Base-by-base conservation (phyloP, 64 coral and sea anemone species). In the Catalaphyllia jardinei region DNA sequence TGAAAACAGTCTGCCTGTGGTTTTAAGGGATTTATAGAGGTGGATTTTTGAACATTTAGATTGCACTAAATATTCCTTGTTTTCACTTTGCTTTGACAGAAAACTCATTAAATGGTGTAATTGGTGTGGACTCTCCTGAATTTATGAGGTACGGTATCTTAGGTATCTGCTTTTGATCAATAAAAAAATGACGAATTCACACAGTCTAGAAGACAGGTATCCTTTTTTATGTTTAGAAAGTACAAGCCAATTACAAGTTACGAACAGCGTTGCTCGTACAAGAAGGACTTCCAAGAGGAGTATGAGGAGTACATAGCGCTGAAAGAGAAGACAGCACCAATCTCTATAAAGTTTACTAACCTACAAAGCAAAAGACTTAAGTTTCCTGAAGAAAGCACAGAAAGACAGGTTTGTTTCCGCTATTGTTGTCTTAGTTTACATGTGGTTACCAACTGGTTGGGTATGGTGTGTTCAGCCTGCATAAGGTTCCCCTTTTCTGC, bases 231-330 rank as follows among this genome's bases (percentile, higher is more conserved):
- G 20, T 50, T 11, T 10, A 96, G 94, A 62, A 93, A 96, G 91
- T 96, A 96, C 73, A 80, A 87, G 38, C 88, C 88, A 25, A 96
- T 96, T 20, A 93, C 91, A 11, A 91, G 52, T 28, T 90, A 93
- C 77, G 91, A 93, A 63, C 94, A 96, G 29, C 87, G 94, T 1
- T 96, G 87, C 52, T 86, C 72, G 27, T 96, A 96, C 59, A 93
- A 93, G 60, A 87, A 55, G 72, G 94, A 96, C 31, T 96, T 96
- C 49, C 52, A 88, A 29, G 88, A 80, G 1, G 94, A 96, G 52
- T 96, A 87, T 62, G 19, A 90, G 0, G 88, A 93, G n/a, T 96
- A 96, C 51, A n/a, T 29, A 17, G 60, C 67, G 0, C 73, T 96
- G 27, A 77, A 93, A 80, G 72, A 80, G 30, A 90, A 86, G 25